Percentiles rank a stretch among this genome's conserved stretches.
These are phyloP conservation scores for Scaptomyza caliginosa DNA, from an alignment of 2,888 invertebrate genomes.

Conservation along the genomic window DNA sequence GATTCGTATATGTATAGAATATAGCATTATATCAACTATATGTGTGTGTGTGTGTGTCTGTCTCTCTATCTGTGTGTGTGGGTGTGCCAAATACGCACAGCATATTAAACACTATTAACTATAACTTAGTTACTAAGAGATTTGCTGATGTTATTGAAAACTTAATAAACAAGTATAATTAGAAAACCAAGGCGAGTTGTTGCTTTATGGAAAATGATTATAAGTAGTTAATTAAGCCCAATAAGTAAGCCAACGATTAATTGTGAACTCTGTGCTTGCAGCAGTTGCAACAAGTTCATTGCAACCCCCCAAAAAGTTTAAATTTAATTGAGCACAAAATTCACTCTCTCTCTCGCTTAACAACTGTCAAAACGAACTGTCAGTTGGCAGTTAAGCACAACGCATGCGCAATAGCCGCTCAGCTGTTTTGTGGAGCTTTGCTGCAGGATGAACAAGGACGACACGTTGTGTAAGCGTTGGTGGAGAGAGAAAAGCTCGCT, in stretches of 20 bases:
- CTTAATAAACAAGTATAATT: constrained; percentile 58
- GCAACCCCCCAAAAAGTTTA: constrained; percentile 24
- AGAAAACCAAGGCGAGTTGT: constrained; percentile 15
- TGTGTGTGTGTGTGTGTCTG: constrained; percentile 20
- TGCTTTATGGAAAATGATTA: neutral
- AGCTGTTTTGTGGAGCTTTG: constrained; percentile 52
- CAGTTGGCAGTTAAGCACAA: constrained; percentile 32
- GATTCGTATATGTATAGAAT: constrained; percentile 46
- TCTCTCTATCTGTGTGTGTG: constrained; percentile 42
- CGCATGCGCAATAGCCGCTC: constrained; percentile 57
- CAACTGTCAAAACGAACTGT: constrained; percentile 34
- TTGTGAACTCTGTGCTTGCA: neutral
- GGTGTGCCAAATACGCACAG: constrained; percentile 39
- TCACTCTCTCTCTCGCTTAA: constrained; percentile 5
- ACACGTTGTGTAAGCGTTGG: constrained; percentile 32
- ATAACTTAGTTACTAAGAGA: constrained; percentile 68
- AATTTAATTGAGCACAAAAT: neutral
- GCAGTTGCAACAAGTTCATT: constrained; percentile 49
- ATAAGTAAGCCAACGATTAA: constrained; percentile 23
- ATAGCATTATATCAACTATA: constrained; percentile 40
- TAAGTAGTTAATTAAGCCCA: constrained; percentile 10
- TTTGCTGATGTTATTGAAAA: constrained; percentile 79
- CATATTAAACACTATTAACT: constrained; percentile 71
- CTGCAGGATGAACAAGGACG: constrained; percentile 59
- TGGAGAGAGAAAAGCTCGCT: constrained; percentile 42